These are phyloP conservation scores for Darevskia nairensis DNA, from an alignment of 2,797 vertebrate genomes.

Conservation along the genomic window DNA sequence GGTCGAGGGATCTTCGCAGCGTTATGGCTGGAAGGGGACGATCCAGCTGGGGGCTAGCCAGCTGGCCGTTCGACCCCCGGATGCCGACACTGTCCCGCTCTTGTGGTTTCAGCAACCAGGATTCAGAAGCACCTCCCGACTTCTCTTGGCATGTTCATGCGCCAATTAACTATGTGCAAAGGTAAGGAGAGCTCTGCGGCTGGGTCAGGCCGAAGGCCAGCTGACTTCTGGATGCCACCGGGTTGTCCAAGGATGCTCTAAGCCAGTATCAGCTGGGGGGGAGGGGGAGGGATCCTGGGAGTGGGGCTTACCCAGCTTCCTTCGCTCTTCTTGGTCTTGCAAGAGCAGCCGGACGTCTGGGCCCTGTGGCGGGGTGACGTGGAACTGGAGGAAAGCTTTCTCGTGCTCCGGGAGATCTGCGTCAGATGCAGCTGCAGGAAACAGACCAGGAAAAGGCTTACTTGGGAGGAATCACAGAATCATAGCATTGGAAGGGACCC, in stretches of 20 bases:
- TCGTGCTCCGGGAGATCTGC: conserved; percentile 73
- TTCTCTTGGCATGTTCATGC: too few species aligned
- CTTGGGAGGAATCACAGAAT: neutral
- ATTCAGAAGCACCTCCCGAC: too few species aligned
- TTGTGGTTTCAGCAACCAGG: too few species aligned
- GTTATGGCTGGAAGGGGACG: neutral
- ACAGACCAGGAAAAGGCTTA: neutral
- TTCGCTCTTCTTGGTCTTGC: conserved; percentile 83
- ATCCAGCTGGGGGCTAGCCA: neutral
- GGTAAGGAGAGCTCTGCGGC: too few species aligned
- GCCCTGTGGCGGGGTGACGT: conserved; percentile 68
- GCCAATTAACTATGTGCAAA: too few species aligned
- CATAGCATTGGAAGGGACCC: too few species aligned
- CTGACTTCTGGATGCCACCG: too few species aligned
- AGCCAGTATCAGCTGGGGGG: neutral
- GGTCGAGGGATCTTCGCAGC: neutral
- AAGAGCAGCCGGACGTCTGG: conserved; percentile 74
- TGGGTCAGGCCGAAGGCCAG: too few species aligned
- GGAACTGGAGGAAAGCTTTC: conserved; percentile 81
- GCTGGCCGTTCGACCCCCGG: neutral
- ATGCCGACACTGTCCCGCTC: too few species aligned
- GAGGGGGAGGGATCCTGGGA: neutral
- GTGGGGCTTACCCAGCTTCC: conserved; percentile 84
- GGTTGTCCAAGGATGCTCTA: too few species aligned
- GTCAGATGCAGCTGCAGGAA: conserved; percentile 65